These are phyloP conservation scores for Leptinotarsa rubiginosa DNA, from an alignment of 2,888 invertebrate genomes.

Conservation along the genomic window DNA sequence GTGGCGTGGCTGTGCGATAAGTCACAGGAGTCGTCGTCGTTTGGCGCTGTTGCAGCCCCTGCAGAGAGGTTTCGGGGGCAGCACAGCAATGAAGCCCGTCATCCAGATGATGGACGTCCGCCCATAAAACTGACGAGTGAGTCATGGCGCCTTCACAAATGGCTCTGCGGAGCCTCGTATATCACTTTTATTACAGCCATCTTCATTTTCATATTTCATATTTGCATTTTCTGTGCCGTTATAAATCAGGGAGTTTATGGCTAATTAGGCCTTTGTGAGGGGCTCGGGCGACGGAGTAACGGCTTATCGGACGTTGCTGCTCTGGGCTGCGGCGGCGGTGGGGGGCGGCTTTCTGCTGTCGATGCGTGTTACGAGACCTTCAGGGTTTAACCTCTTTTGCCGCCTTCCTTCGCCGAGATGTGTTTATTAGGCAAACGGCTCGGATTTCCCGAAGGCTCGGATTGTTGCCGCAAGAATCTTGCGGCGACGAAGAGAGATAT, in stretches of 20 bases:
- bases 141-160: slow-evolving; percentile 76
- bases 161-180: slow-evolving; percentile 82
- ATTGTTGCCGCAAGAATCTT: slow-evolving; percentile 9
- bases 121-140: slow-evolving; percentile 82
- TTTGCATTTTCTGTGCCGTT: slow-evolving; percentile 73
- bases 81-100: slow-evolving; percentile 73
- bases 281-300: slow-evolving; percentile 65
- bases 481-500: background rate
- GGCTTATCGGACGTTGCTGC: slow-evolving; percentile 66
- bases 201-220: slow-evolving; percentile 73
- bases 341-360: slow-evolving; percentile 42
- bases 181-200: slow-evolving; percentile 83
- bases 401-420: slow-evolving; percentile 35
- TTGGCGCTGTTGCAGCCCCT: slow-evolving; percentile 50
- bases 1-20: slow-evolving; percentile 60
- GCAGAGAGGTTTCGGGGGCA: slow-evolving; percentile 53
- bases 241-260: slow-evolving; percentile 76
- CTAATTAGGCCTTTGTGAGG: slow-evolving; percentile 72
- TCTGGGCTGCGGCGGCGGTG: slow-evolving; percentile 22
- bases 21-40: slow-evolving; percentile 50
- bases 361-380: slow-evolving; percentile 50
- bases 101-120: slow-evolving; percentile 78
- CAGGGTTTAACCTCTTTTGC: slow-evolving; percentile 46
- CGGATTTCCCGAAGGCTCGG: background rate
- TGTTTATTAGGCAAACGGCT: slow-evolving; percentile 31